A percentile compares a stretch with the other conserved stretches of the same genome.
These are phyloP conservation scores for Acipenser transmontanus DNA, from an alignment of 2,797 vertebrate species.

Conservation along the genomic window DNA sequence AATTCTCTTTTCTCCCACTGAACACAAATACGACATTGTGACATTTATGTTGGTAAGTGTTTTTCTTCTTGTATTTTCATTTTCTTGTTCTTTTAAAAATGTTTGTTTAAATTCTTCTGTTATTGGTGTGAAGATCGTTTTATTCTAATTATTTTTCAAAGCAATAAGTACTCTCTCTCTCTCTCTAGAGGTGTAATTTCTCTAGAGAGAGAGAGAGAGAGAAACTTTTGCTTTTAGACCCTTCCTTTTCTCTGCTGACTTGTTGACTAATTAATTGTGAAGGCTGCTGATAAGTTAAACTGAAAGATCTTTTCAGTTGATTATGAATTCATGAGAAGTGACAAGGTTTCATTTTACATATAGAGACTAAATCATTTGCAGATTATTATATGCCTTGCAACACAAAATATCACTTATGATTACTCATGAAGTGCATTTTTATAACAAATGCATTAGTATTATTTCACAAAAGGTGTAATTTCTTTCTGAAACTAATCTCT, in stretches of 20 bases:
- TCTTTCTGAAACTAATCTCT: slow-evolving; percentile 40
- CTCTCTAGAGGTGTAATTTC: too few relatives aligned
- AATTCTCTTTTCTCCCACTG: too few relatives aligned
- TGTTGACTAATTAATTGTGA: slow-evolving; percentile 30
- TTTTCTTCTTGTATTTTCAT: too few relatives aligned
- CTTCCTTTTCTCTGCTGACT: slow-evolving; percentile 1
- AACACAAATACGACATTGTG: too few relatives aligned
- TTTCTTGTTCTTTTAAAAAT: too few relatives aligned
- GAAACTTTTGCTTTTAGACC: not conserved
- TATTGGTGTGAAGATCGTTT: too few relatives aligned
- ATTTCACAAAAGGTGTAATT: slow-evolving; percentile 29
- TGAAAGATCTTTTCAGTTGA: slow-evolving; percentile 22
- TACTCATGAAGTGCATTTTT: slow-evolving; percentile 18
- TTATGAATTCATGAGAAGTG: slow-evolving; percentile 30
- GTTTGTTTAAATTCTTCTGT: too few relatives aligned
- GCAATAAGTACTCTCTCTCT: too few relatives aligned
- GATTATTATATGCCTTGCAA: slow-evolving; percentile 16
- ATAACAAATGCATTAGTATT: slow-evolving; percentile 34
- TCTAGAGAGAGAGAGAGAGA: too few relatives aligned
- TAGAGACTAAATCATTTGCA: slow-evolving; percentile 18
- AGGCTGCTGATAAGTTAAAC: slow-evolving; percentile 26
- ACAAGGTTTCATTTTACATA: slow-evolving; percentile 25
- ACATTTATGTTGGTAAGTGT: too few relatives aligned
- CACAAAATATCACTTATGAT: slow-evolving; percentile 21
- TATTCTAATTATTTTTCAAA: too few relatives aligned